Evolutionary conservation across 2,888 invertebrate genomes (phyloP), one percentile per base, ranked within the genome.

Genomic region (Philereme vetulata): DNA sequence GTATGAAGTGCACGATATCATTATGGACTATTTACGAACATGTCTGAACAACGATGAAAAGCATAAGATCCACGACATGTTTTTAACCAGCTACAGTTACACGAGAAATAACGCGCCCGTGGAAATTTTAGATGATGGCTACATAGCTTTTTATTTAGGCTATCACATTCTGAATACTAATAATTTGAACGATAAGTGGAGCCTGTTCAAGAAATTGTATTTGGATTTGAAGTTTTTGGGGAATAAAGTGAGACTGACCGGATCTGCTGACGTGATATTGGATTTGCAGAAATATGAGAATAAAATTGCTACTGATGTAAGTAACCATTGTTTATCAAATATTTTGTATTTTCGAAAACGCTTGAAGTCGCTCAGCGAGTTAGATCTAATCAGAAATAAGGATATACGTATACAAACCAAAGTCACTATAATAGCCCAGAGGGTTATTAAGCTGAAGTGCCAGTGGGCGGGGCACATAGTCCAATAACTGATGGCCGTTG

Each of bases 1-100:
- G 34, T 96, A 96, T 74, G 95, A 95, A 64, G 93, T 96, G 48
- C 96, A 96, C 75, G 95, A 95, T 74, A 84, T 96, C 0, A 92
- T 95, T 8, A 88, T 95, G 77, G 92, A 93, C 56, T 95, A 94
- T 74, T 82, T 96, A 5, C 93, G 93, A 70, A 90, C 86, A 4
- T 87, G 84, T 52, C 75, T 88, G 0, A 84, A 76, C 1, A 75
- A 83, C 0, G 84, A 89, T 0, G 86, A 93, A 49, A 78, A 90
- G 54, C 85, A 84, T 62, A 86, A 85, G 56, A 80, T 94, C 62
- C 96, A 96, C 67, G 79, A 82, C 51, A 90, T 91, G 33, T 90
- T 96, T 36, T 82, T 96, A 4, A 86, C 91, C 10, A 93, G 93
- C 54, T 96, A 95, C 74, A 76, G 87, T 9, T 88, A 88, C 62